Evolutionary conservation across 1,140 invertebrate genomes (phyloP), one percentile per base, ranked within the genome.

Genomic region (Scaptomyza hsui): DNA sequence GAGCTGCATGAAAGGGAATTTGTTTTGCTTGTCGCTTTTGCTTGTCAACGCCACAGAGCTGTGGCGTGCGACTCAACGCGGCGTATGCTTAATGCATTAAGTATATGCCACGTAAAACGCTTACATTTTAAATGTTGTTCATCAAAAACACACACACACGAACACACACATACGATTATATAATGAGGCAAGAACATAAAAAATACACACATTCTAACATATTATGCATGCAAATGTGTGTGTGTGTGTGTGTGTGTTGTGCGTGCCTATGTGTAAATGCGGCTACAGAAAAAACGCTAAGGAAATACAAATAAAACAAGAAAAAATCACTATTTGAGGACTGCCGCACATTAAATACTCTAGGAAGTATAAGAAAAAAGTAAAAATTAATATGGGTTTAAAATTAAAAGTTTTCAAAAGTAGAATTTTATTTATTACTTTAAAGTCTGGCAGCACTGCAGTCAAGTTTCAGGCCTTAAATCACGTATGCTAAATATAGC

Each of bases 31-130:
- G 47, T 37, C 52, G 63, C 44, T 62, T 29, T 67, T 74, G 57
- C 39, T 68, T 69, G 73, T 76, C 71, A 67, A 68, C 39, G 73
- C 21, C 39, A 19, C 47, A 19, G 29, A 44, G 44, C 48, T 10
- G 37, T 26, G 65, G 37, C 52, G 47, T 29, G 26, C 26, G 26
- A 29, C 53, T 44, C 56, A 35, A 57, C 68, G 47, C 32, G 71
- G 62, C 77, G 77, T 80, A 80, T 76, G 59, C 76, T 75, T 86
- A 80, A 85, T 85, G 80, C 73, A 83, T 80, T 86, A 83, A 80
- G 76, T 60, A 83, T 83, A 80, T 72, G 81, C 72, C 64, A 71
- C 77, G 81, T 86, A 76, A 76, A 83, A 65, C 81, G 81, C 79
- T 75, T 83, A 80, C 80, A 85, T 85, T 76, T 83, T 86, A 86